Evolutionary conservation across 2,888 invertebrate species (phyloP).

Genomic region (Hermaeophaga mercurialis): DNA sequence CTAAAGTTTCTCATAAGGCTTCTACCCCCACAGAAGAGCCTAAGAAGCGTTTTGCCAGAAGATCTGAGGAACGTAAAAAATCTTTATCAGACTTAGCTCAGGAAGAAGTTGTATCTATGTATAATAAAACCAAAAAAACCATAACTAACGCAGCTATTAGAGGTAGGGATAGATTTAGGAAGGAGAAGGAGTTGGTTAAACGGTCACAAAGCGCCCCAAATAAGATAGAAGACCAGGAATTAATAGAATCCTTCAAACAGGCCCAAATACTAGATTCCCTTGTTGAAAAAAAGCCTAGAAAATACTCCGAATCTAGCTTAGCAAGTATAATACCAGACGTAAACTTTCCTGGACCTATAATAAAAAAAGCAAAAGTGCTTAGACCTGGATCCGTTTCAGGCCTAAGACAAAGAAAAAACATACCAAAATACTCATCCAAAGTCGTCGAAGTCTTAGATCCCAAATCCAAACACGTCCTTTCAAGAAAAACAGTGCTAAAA

Average conservation of each 20-base stretch:
- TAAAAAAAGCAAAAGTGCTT: slow-evolving; percentile 40
- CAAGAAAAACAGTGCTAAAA: slow-evolving; percentile 42
- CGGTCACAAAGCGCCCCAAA: slow-evolving; percentile 64
- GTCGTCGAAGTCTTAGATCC: slow-evolving; percentile 53
- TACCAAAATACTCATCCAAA: slow-evolving; percentile 46
- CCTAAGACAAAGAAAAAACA: slow-evolving; percentile 47
- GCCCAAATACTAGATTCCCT: slow-evolving; percentile 56
- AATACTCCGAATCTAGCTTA: slow-evolving; percentile 46
- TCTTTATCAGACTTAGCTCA: slow-evolving; percentile 48
- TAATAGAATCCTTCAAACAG: slow-evolving; percentile 60
- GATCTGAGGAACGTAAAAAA: slow-evolving; percentile 33
- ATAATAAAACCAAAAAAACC: slow-evolving; percentile 53
- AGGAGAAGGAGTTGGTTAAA: slow-evolving; percentile 53
- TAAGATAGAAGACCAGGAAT: slow-evolving; percentile 64
- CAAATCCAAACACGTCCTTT: slow-evolving; percentile 51
- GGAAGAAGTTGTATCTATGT: slow-evolving; percentile 48
- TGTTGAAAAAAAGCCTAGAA: slow-evolving; percentile 42
- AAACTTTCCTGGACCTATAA: slow-evolving; percentile 15
- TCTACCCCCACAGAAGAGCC: slow-evolving; percentile 19
- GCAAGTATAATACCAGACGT: slow-evolving; percentile 44
- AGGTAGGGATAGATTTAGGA: slow-evolving; percentile 45
- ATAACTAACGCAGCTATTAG: slow-evolving; percentile 44
- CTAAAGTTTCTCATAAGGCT: slow-evolving; percentile 40
- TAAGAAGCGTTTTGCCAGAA: slow-evolving; percentile 1
- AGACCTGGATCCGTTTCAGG: slow-evolving; percentile 50